phyloP scores from a whole-genome alignment of 1,140 invertebrate species.

The Cecropterus lyciades region DNA sequence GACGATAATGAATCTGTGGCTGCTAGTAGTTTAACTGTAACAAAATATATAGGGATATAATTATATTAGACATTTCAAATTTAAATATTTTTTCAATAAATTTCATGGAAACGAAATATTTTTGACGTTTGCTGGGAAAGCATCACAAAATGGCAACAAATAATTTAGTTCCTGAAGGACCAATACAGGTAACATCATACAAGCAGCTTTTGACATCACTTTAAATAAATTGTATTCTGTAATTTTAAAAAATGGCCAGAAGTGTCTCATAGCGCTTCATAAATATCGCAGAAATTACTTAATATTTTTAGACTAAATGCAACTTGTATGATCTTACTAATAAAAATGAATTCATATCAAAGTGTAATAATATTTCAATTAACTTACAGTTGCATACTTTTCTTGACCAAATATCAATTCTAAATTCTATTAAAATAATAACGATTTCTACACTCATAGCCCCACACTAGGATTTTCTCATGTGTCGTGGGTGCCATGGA shows the following conservation, averaged over 20 bases:
- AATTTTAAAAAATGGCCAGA: no score
- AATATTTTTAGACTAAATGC: no score
- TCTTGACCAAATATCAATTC: no score
- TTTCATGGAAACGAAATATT: slow-evolving; percentile 1
- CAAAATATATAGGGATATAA: neutral
- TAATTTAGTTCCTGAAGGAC: slow-evolving; percentile 12
- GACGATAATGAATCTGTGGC: slow-evolving; percentile 11
- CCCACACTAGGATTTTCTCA: no score
- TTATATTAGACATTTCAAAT: slow-evolving; percentile 1
- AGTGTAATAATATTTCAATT: neutral
- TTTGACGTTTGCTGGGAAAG: neutral
- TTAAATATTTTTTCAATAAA: slow-evolving; percentile 6
- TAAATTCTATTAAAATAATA: no score
- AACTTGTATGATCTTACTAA: neutral
- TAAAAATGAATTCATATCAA: neutral
- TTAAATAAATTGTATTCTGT: no score
- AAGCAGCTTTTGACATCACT: neutral
- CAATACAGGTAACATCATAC: neutral
- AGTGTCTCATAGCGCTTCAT: no score
- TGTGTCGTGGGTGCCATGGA: no score
- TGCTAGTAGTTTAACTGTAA: slow-evolving; percentile 10
- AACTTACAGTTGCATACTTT: no score
- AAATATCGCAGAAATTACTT: no score
- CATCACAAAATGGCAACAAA: slow-evolving; percentile 1
- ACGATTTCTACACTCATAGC: no score